phyloP scores from a whole-genome alignment of 2,888 invertebrate species.

The Hyalella azteca region DNA sequence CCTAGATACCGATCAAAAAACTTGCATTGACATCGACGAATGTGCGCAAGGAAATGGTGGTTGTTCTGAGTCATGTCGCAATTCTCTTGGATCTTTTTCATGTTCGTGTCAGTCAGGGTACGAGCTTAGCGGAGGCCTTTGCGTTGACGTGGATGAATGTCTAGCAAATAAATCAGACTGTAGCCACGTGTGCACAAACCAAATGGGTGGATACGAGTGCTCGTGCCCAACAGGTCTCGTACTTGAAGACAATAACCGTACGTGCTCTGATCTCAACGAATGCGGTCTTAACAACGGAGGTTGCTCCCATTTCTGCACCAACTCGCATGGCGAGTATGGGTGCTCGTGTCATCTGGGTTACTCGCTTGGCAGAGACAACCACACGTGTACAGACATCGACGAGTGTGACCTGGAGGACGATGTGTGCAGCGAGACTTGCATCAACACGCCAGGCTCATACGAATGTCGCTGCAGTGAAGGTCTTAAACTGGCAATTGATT shows the following conservation, averaged over 20 bases:
- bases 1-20: conserved; percentile 43
- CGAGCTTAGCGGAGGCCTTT: conserved; percentile 46
- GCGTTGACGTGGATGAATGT: conserved; percentile 58
- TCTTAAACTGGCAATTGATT: conserved; percentile 45
- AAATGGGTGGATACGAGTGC: conserved; percentile 64
- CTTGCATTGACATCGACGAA: conserved; percentile 60
- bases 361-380: conserved; percentile 42
- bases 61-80: conserved; percentile 64
- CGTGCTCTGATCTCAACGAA: conserved; percentile 61
- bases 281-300: conserved; percentile 55
- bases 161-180: conserved; percentile 44
- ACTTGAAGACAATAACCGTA: conserved; percentile 59
- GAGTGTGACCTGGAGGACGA: conserved; percentile 69
- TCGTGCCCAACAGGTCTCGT: conserved; percentile 70
- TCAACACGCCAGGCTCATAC: conserved; percentile 63
- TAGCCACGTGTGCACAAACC: conserved; percentile 47
- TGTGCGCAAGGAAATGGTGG: conserved; percentile 61
- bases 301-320: conserved; percentile 53
- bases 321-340: conserved; percentile 48
- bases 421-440: conserved; percentile 69
- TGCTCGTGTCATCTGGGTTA: conserved; percentile 54
- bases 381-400: conserved; percentile 68
- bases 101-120: conserved; percentile 62
- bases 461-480: conserved; percentile 54
- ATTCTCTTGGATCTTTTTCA: conserved; percentile 62